Base-by-base conservation (phyloP, 2,113 vertebrate species). In the Muntiacus muntjak region DNA sequence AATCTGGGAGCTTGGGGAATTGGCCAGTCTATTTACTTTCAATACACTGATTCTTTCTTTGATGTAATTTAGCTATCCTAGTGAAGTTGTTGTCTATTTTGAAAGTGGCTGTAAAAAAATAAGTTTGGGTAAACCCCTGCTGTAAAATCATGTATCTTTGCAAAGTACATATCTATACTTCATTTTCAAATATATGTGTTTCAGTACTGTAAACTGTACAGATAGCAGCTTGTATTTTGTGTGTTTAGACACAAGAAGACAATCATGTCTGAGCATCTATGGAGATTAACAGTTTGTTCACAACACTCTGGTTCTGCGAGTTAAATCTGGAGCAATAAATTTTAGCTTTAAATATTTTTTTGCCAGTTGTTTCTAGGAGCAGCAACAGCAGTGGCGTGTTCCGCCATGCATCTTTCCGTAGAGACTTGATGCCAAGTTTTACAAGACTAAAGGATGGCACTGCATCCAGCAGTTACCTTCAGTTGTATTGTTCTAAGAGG, bases 91-190 rank as follows among this genome's bases (percentile, higher is more conserved):
- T 98, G 99, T 99, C 99, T 99, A 99, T 99, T 99, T 99, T 99
- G 98, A 99, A 99, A 99, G 99, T 99, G 99, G 98, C 99, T 99
- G 98, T 99, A 98, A 98, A 98, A 98, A 98, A 98, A 98, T 98
- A 98, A 98, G 97, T 99, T 99, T 99, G 99, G 99, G 99, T 99
- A 99, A 99, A 98, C 98, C 99, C 99, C 99, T 99, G 98, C 99
- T 99, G 99, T 99, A 99, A 99, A 99, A 99, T 99, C 99, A 99
- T 99, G 99, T 99, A 99, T 99, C 99, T 99, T 99, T 99, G 99
- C 99, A 99, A 99, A 99, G 99, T 99, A 99, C 99, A 99, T 99
- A 99, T 99, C 99, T 99, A 99, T 99, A 99, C 99, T 99, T 99
- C 99, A 99, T 99, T 99, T 99, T 99, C 99, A 99, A 99, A 99